A percentile compares a stretch with the other conserved stretches of the same genome.
These are phyloP conservation scores for Nautilus pompilius DNA, from an alignment of 1,140 invertebrate genomes.

Conservation along the genomic window DNA sequence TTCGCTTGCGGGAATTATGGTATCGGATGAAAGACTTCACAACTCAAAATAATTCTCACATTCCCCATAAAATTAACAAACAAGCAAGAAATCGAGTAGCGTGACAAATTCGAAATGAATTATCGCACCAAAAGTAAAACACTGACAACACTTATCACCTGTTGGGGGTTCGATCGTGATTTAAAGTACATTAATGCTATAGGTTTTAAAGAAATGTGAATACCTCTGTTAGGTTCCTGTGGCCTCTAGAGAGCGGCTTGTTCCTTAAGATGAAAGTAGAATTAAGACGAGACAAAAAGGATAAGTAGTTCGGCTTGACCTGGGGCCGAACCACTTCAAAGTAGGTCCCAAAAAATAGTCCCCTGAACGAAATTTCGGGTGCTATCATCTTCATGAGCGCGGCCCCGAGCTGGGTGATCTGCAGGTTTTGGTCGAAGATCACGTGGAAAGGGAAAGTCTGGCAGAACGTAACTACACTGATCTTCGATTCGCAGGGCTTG, in stretches of 20 bases:
- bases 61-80: too few relatives aligned
- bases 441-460: conserved; percentile 92
- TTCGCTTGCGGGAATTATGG: too few relatives aligned
- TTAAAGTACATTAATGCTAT: too few relatives aligned
- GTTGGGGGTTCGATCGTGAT: too few relatives aligned
- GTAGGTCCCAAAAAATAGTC: conserved; percentile 19
- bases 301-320: conserved; percentile 37
- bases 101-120: too few relatives aligned
- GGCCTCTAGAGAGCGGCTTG: conserved; percentile 9
- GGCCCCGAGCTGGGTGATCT: conserved; percentile 75
- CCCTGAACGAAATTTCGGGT: conserved; percentile 20
- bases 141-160: too few relatives aligned
- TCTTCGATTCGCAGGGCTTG: conserved; percentile 33
- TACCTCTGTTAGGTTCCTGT: conserved; percentile 2
- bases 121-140: too few relatives aligned
- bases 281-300: conserved; percentile 41
- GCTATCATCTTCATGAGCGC: conserved; percentile 37
- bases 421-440: conserved; percentile 83
- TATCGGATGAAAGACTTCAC: too few relatives aligned
- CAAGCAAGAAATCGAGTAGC: too few relatives aligned
- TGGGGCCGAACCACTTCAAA: conserved; percentile 33
- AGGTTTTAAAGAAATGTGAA: too few relatives aligned
- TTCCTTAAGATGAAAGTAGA: conserved; percentile 39
- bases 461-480: conserved; percentile 73
- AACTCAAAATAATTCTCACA: too few relatives aligned